Percentiles rank a stretch among this genome's conserved stretches.
phyloP scores from a whole-genome alignment of 2,888 invertebrate species.

The Synanthedon tipuliformis region DNA sequence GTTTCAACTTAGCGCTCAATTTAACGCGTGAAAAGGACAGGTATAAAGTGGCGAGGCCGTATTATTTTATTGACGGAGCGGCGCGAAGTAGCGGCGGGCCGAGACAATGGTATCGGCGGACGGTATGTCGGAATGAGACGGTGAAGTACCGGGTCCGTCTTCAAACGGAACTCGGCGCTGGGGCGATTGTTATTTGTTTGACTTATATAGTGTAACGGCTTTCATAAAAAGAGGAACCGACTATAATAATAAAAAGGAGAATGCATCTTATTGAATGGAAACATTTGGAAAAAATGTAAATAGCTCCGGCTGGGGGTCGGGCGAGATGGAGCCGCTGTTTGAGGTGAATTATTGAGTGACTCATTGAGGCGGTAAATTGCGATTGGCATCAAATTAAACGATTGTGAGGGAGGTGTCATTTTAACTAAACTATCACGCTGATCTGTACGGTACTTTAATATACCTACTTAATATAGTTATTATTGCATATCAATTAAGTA shows the following conservation, averaged over 20 bases:
- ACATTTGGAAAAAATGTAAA: slow-evolving; percentile 32
- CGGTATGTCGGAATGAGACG: slow-evolving; percentile 37
- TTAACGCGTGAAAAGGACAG: slow-evolving; percentile 31
- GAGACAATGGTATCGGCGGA: slow-evolving; percentile 36
- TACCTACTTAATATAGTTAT: too few relatives aligned
- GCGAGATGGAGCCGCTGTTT: not conserved
- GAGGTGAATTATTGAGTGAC: too few relatives aligned
- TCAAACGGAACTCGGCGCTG: slow-evolving; percentile 44
- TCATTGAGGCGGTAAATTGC: too few relatives aligned
- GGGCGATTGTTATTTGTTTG: slow-evolving; percentile 48
- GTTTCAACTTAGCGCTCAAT: slow-evolving; percentile 20
- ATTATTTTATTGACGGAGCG: slow-evolving; percentile 57
- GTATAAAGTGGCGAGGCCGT: slow-evolving; percentile 34
- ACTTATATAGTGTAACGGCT: slow-evolving; percentile 30
- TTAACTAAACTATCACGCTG: too few relatives aligned
- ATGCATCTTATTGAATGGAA: slow-evolving; percentile 38
- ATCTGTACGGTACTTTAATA: too few relatives aligned
- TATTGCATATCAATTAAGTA: too few relatives aligned
- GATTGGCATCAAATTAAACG: too few relatives aligned
- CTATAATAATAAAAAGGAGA: slow-evolving; percentile 41
- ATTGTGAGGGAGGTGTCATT: too few relatives aligned
- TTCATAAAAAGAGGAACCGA: slow-evolving; percentile 32
- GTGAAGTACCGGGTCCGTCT: slow-evolving; percentile 32
- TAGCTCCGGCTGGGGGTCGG: slow-evolving; percentile 5
- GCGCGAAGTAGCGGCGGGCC: slow-evolving; percentile 24